Base-by-base conservation (phyloP, 2,113 vertebrate genomes). In the Corythoichthys intestinalis region DNA sequence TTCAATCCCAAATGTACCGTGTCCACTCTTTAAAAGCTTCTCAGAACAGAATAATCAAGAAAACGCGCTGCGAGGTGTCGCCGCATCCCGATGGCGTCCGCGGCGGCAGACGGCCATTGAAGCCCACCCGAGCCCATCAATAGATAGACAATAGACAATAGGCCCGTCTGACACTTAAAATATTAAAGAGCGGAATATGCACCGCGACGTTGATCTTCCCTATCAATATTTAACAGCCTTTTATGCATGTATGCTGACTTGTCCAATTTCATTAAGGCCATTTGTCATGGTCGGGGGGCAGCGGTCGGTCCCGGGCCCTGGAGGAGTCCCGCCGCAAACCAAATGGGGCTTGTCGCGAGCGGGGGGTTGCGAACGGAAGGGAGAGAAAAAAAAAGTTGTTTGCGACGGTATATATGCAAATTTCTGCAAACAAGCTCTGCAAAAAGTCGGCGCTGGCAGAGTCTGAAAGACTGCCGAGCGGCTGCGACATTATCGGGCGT, bases 161-260 rank as follows among this genome's bases (percentile, higher is more conserved):
- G 91, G 90, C 76, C 92, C 91, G 93, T 93, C 94, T 93, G 87
- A 89, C 92, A 94, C 84, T 91, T 93, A 91, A 96, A 93, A 96
- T 97, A 92, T 93, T 97, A 95, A 97, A 97, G 93, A 94, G 94
- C 93, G 93, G 94, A 95, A 92, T 95, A 93, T 94, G 92, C 94
- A 93, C 91, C 92, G 92, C 91, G 93, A 88, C 90, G 90, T 92
- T 93, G 93, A 91, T 92, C 88, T 95, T 92, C 91, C 85, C 87
- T 94, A 98, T 98, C 95, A 98, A 98, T 98, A 98, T 98, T 98
- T 97, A 96, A 97, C 94, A 91, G 87, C 92, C 93, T 95, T 94
- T 96, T 96, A 96, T 96, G 95, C 94, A 94, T 96, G 93, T 95
- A 95, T 96, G 95, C 95, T 92, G 93, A 93, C 92, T 94, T 98